These are phyloP conservation scores for Toxotes lorentzi DNA, from an alignment of 2,797 vertebrate species.

Conservation along the genomic window DNA sequence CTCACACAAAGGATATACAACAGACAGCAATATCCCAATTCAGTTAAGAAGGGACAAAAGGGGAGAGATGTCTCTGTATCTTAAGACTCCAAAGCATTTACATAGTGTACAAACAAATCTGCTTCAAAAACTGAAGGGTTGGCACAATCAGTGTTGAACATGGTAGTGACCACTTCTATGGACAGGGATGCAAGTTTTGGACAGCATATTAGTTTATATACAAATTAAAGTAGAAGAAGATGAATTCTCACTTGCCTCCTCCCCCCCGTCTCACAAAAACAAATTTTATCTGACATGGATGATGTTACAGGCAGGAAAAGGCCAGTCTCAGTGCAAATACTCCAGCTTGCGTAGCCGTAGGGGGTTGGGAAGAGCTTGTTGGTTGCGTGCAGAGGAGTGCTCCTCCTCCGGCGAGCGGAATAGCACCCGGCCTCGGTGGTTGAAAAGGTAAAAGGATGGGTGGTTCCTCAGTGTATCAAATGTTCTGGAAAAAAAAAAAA, in stretches of 20 bases:
- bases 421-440: conserved; percentile 94
- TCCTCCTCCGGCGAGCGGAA: conserved; percentile 90
- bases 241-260: conserved; percentile 59
- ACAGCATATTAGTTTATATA: conserved; percentile 86
- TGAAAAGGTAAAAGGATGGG: conserved; percentile 98
- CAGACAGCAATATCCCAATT: conserved; percentile 55
- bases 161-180: conserved; percentile 72
- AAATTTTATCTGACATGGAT: conserved; percentile 81
- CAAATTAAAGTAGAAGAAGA: conserved; percentile 83
- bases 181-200: conserved; percentile 78
- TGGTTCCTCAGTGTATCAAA: conserved; percentile 99
- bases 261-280: conserved; percentile 86
- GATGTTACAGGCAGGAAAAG: conserved; percentile 68
- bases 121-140: conserved; percentile 78
- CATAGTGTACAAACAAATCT: conserved; percentile 78
- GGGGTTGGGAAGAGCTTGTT: conserved; percentile 91
- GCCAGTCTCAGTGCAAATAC: conserved; percentile 93
- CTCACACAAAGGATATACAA: conserved; percentile 67
- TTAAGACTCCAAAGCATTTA: conserved; percentile 81
- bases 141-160: conserved; percentile 84
- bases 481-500: conserved; percentile 83
- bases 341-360: conserved; percentile 96
- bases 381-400: conserved; percentile 84
- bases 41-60: conserved; percentile 59
- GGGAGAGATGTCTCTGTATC: conserved; percentile 60